Evolutionary conservation across 2,797 vertebrate species (phyloP), one percentile per base, ranked within the genome.

Genomic region (Chanos chanos): DNA sequence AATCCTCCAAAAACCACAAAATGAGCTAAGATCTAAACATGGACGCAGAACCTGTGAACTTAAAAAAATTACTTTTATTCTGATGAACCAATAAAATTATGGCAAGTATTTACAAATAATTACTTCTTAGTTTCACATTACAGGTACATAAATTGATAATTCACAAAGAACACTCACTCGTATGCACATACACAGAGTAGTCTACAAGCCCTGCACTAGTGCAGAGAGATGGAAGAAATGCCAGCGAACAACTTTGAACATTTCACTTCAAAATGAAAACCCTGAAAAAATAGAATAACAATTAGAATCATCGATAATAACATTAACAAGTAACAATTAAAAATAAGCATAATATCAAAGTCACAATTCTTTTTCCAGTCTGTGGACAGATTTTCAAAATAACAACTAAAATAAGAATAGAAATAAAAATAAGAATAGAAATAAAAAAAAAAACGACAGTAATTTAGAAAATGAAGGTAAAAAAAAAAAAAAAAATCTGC

Each of bases 71-170:
- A 95, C 91, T 94, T 99, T 97, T 98, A 97, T 98, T 99, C 93
- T 86, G 92, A 94, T 89, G 91, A 96, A 97, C 92, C 92, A 97
- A 98, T 99, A 98, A 97, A 98, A 97, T 99, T 97, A 98, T 99
- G 91, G 93, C 88, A 94, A 96, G 93, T 98, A 99, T 99, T 99
- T 99, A 98, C 96, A 99, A 98, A 99, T 97, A 97, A 95, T 99
- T 95, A 98, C 93, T 89, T 88, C 79, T 89, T 86, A 83, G 83
- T 82, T 89, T 97, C 95, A 99, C 94, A 94, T 95, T 94, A 97
- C 94, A 92, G 90, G 91, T 96, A 97, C 94, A 93, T 94, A 93
- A 94, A 94, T 91, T 87, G 86, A 91, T 94, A 92, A 91, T 93
- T 89, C 94, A 99, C 95, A 94, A 93, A 91, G 89, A 92, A 95